Base-by-base conservation (phyloP, 2,888 invertebrate genomes). In the Ariolimax columbianus region DNA sequence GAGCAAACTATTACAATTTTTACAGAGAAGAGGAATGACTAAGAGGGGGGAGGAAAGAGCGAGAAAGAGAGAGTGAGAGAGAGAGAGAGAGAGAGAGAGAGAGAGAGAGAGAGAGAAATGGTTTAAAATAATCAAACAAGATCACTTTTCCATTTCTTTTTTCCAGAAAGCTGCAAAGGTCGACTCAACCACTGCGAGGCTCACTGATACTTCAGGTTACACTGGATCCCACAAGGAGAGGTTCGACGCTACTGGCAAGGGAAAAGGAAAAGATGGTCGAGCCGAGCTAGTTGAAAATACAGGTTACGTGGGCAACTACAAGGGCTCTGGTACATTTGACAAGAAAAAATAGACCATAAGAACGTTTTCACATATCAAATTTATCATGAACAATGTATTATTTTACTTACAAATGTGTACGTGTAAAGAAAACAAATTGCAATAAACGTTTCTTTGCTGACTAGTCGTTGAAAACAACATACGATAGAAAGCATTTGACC, bases 161-260 rank as follows among this genome's bases (percentile, higher is more conserved):
- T 66, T 43, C 2, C 68, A 72, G 81, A 82, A 83, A 51, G 75
- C 33, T 26, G 72, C 59, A 9, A 85, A 83, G 63, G 66, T 63
- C 4, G 83, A 80, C 36, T 82, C 84, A 0, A 86, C 85, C 36
- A 84, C 84, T 4, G 77, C 75, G 47, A 85, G 88, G 14, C 66
- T 88, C 75, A 88, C 88, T 1, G 87, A 88, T 72, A 82, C 84
- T 51, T 77, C 81, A 19, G 79, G 82, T 9, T 88, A 88, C 84
- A 88, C 88, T 0, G 88, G 88, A 0, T 75, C 88, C 2, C 88
- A 88, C 81, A 85, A 86, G 55, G 82, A 86, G 36, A 63, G 88
- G 40, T 88, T 88, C 63, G 87, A 80, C 30, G 83, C 73, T 0
- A 38, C 43, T 14, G 87, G 87, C 36, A 87, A 87, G n/a, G 87